Evolutionary conservation across 1,140 invertebrate species (phyloP), one percentile per base, ranked within the genome.

Genomic region (Onthophagus taurus): DNA sequence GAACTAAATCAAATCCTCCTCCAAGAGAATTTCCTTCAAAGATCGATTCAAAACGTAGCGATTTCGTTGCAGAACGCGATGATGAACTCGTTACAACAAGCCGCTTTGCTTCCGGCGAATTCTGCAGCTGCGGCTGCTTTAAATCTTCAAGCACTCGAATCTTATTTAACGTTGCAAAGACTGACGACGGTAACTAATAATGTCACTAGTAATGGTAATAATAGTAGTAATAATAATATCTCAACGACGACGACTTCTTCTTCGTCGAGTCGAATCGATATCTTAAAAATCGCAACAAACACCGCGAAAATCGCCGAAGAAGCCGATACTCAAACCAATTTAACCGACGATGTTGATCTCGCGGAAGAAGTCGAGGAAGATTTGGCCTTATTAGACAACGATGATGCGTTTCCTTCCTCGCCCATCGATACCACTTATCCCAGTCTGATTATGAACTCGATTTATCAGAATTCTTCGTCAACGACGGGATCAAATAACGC

Each of bases 91-190:
- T 61, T 82, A 39, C 83, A 83, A 53, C 80, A 82, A 55, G 81
- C 81, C 0, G 82, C 83, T 0, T 62, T 87, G 4, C 59, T 88
- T 42, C 81, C 84, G 0, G 78, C 81, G 0, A 82, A 83, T 48
- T 84, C 82, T 1, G 80, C 83, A 1, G 81, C 83, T 2, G 82
- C 82, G 1, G 80, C 83, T 4, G 84, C 85, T 0, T 65, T 88
- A 3, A 86, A 86, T 63, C 68, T 87, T 4, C 85, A 88, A 66
- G 85, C 84, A 2, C 61, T 89, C 23, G 83, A 89, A 66, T 86
- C 83, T 18, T 88, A 87, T 66, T 69, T 87, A 57, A 83, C 84
- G 9, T 66, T 87, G 23, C 84, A 88, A 64, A 72, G 83, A 45
- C 67, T 88, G 16, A 75, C 75, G 1, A 67, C 63, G 12, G 58